A percentile compares a stretch with the other conserved stretches of the same genome.
Evolutionary conservation across 2,888 invertebrate species (phyloP).

Genomic region (Thecophora atra): DNA sequence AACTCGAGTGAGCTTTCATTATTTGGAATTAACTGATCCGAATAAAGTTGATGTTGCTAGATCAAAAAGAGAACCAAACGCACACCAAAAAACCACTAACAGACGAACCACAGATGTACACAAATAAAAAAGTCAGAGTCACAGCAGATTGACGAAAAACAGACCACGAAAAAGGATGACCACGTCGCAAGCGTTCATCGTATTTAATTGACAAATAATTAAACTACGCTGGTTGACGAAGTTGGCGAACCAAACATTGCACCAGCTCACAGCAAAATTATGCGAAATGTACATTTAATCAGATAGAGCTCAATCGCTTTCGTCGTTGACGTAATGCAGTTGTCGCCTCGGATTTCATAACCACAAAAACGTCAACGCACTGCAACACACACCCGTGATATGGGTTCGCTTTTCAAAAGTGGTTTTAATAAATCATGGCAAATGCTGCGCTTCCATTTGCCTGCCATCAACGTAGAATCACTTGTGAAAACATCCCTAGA

Average conservation of each 20-base stretch:
- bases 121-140: neutral
- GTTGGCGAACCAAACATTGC: neutral
- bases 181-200: too few species aligned
- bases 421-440: slow-evolving; percentile 30
- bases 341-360: neutral
- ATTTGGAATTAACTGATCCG: neutral
- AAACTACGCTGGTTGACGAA: neutral
- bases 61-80: neutral
- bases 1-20: neutral
- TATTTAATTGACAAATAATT: too few species aligned
- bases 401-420: slow-evolving; percentile 7
- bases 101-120: neutral
- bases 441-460: slow-evolving; percentile 31
- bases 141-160: too few species aligned
- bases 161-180: too few species aligned
- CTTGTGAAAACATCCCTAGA: neutral
- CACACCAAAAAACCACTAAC: neutral
- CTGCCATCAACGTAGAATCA: neutral
- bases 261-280: neutral
- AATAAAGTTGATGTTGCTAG: neutral
- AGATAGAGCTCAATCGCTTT: neutral
- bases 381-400: neutral
- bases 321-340: neutral
- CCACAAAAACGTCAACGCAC: neutral
- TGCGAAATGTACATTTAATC: neutral